Conservation (phyloP, 2,113 vertebrate genomes). For the Eublepharis macularius region DNA sequence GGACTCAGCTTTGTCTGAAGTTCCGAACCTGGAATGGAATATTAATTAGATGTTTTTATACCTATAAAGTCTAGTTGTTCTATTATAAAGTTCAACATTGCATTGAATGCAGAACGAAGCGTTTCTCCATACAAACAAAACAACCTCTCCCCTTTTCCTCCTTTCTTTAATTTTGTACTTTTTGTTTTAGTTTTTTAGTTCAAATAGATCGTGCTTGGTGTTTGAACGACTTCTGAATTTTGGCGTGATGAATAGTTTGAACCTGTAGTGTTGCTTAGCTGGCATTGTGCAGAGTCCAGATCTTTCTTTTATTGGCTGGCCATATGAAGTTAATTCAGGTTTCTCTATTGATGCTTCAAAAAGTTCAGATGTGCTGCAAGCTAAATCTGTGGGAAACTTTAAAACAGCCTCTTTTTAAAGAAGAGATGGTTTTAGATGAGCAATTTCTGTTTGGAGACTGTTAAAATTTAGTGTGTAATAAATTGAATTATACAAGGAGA, state of each 20-base stretch:
- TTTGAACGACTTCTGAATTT: background rate
- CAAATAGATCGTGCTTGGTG: background rate
- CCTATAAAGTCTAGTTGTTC: background rate
- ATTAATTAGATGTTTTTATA: background rate
- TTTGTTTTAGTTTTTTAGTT: background rate
- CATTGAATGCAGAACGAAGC: background rate
- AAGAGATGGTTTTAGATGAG: background rate
- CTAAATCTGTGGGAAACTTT: background rate
- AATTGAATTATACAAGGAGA: background rate
- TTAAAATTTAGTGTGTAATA: background rate
- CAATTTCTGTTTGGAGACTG: background rate
- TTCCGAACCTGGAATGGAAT: slow-evolving; percentile 2
- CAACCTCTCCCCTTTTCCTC: background rate
- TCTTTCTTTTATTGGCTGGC: background rate
- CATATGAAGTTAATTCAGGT: background rate
- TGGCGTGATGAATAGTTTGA: background rate
- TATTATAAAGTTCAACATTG: background rate
- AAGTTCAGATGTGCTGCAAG: background rate
- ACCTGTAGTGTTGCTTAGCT: background rate
- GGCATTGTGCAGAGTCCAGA: background rate
- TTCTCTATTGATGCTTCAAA: background rate
- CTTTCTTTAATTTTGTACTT: background rate
- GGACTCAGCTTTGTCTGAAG: background rate
- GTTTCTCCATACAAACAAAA: background rate
- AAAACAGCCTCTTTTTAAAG: background rate